Conservation (phyloP, 2,888 invertebrate genomes). For the Apodemia hepburni region DNA sequence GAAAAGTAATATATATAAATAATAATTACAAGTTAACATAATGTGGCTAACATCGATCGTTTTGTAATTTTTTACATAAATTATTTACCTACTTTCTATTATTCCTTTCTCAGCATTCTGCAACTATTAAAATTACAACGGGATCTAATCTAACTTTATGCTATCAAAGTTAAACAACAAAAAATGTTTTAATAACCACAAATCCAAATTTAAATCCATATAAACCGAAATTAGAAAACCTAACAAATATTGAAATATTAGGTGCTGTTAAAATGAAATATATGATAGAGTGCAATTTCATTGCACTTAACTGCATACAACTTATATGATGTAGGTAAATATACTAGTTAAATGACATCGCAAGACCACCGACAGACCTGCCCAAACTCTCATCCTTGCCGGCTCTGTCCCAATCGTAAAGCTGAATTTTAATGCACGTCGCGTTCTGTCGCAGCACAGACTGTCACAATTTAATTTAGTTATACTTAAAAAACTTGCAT, state of each 20-base stretch:
- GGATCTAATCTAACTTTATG: no score
- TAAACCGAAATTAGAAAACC: neutral
- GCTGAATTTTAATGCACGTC: slow-evolving; percentile 72
- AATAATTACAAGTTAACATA: no score
- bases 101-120: no score
- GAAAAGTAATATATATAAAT: no score
- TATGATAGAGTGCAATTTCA: slow-evolving; percentile 8
- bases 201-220: neutral
- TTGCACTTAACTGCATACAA: slow-evolving; percentile 19
- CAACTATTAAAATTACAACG: no score
- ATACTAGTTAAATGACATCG: slow-evolving; percentile 12
- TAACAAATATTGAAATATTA: neutral
- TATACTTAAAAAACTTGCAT: slow-evolving; percentile 32
- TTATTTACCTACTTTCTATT: no score
- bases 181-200: neutral
- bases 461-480: slow-evolving; percentile 72
- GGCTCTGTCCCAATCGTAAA: slow-evolving; percentile 96
- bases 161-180: no score
- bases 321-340: slow-evolving; percentile 18
- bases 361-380: slow-evolving; percentile 83
- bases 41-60: no score
- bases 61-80: no score
- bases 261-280: slow-evolving; percentile 2
- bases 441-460: slow-evolving; percentile 60
- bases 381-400: slow-evolving; percentile 96